Evolutionary conservation across 2,888 invertebrate species (phyloP).

Genomic region (Tuberolachnus salignus): DNA sequence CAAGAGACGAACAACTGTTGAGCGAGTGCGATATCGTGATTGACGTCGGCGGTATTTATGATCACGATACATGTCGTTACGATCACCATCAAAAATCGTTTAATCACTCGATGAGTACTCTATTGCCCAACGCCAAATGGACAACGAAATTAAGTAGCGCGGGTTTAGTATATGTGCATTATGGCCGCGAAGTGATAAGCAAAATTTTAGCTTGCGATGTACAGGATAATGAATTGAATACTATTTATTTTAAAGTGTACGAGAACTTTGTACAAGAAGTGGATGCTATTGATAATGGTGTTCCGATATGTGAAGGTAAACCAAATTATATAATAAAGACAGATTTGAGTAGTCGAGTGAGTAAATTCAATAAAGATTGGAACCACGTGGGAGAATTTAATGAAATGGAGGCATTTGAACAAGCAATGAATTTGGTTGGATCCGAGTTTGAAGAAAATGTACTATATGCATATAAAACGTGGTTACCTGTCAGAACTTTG

Average conservation of each 20-base stretch:
- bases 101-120: conserved; percentile 70
- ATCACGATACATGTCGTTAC: conserved; percentile 76
- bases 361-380: conserved; percentile 84
- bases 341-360: conserved; percentile 77
- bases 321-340: conserved; percentile 75
- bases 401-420: conserved; percentile 70
- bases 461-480: conserved; percentile 64
- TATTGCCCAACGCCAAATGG: conserved; percentile 68
- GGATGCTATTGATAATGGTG: conserved; percentile 97
- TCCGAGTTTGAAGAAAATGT: conserved; percentile 70
- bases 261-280: conserved; percentile 88
- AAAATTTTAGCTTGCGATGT: conserved; percentile 65
- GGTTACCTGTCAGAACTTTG: conserved; percentile 85
- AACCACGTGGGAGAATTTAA: conserved; percentile 66
- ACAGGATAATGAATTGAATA: conserved; percentile 66
- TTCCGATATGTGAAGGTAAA: conserved; percentile 77
- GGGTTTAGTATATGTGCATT: conserved; percentile 88
- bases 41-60: conserved; percentile 89
- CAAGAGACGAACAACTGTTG: conserved; percentile 68
- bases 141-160: conserved; percentile 87
- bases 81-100: conserved; percentile 93
- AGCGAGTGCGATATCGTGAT: conserved; percentile 89
- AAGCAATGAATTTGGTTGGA: conserved; percentile 80
- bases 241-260: conserved; percentile 77
- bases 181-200: conserved; percentile 79